Conservation (phyloP, 2,888 invertebrate genomes). For the Anoncus sp. region DNA sequence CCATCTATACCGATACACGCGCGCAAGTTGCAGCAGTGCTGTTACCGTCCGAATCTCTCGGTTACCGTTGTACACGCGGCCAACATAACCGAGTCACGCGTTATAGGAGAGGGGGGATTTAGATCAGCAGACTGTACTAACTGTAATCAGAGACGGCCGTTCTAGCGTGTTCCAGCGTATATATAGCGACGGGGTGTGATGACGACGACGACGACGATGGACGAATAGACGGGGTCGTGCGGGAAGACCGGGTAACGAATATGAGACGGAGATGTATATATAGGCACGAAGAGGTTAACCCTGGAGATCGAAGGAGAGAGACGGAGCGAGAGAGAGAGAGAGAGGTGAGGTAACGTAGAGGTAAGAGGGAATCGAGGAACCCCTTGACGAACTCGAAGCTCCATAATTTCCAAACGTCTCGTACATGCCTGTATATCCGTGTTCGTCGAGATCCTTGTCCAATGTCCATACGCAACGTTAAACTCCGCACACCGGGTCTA, state of each 20-base stretch:
- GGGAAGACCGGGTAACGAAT: constrained; percentile 39
- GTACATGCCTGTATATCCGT: constrained; percentile 11
- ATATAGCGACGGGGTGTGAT: no score
- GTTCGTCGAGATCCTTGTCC: constrained; percentile 41
- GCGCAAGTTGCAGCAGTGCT: constrained; percentile 58
- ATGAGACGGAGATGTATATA: constrained; percentile 35
- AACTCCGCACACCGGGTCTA: constrained; percentile 35
- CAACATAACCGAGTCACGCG: constrained; percentile 68
- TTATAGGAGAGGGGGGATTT: constrained; percentile 72
- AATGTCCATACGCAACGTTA: constrained; percentile 55
- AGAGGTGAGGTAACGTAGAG: constrained; percentile 41
- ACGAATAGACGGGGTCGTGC: background rate
- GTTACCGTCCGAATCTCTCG: constrained; percentile 54
- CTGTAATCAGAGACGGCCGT: constrained; percentile 79
- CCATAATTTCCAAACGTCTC: constrained; percentile 45
- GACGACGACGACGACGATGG: constrained; percentile 45
- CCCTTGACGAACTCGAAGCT: constrained; percentile 54
- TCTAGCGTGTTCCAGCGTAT: constrained; percentile 72
- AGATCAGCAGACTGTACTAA: constrained; percentile 79
- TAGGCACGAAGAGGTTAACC: constrained; percentile 42
- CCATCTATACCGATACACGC: background rate
- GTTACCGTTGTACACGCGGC: constrained; percentile 69
- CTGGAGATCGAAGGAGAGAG: constrained; percentile 46
- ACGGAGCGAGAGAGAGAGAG: constrained; percentile 29
- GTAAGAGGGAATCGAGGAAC: constrained; percentile 55